Percentiles rank a stretch among this genome's conserved stretches.
These are phyloP conservation scores for Lutraria lutraria DNA, from an alignment of 2,888 invertebrate genomes.

Conservation along the genomic window DNA sequence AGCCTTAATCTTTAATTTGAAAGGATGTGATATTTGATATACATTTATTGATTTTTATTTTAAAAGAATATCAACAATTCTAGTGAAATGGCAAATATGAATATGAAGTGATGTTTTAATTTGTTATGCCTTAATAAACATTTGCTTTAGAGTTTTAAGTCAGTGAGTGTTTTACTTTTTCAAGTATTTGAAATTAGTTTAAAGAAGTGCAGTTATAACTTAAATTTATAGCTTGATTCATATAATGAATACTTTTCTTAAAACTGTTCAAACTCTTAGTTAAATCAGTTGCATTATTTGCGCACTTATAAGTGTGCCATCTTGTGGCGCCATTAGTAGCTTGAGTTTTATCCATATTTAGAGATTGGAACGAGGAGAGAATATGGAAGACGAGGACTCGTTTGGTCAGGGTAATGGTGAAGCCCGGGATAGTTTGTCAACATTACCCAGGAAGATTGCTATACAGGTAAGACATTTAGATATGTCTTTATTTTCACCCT, in stretches of 20 bases:
- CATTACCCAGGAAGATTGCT: constrained; percentile 82
- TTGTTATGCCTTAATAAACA: not conserved
- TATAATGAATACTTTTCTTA: not conserved
- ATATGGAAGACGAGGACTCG: constrained; percentile 85
- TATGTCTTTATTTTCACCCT: no score
- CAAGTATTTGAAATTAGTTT: no score
- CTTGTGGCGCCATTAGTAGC: not conserved
- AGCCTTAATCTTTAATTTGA: no score
- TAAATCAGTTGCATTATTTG: not conserved
- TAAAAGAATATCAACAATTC: no score
- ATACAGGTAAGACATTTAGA: constrained; percentile 80
- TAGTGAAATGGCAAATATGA: not conserved
- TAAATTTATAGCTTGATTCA: not conserved
- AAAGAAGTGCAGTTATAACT: not conserved
- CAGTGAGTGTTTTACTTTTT: no score
- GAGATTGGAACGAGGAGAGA: constrained; percentile 86
- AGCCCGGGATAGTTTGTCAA: constrained; percentile 85
- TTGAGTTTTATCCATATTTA: constrained; percentile 50
- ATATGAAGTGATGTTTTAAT: not conserved
- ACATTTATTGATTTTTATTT: no score
- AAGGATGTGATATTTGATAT: no score
- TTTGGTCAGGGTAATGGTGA: constrained; percentile 85
- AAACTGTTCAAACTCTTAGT: not conserved
- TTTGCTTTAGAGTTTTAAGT: no score
- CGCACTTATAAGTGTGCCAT: not conserved